Evolutionary conservation across 2,113 vertebrate genomes (phyloP).

Genomic region (Dipodomys merriami): DNA sequence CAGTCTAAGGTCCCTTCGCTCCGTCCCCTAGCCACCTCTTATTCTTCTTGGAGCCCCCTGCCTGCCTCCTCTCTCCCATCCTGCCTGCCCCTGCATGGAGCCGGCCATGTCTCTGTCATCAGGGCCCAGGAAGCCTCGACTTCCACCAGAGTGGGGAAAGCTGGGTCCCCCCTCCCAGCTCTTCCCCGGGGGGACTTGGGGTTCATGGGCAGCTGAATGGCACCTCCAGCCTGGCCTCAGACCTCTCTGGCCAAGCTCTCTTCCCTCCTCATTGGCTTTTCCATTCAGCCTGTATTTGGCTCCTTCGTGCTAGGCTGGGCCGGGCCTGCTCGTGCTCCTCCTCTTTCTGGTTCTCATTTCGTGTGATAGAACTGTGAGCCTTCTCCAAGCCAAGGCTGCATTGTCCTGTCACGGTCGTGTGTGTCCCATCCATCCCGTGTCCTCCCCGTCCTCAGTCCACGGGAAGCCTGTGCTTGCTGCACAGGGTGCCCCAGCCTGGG

Average conservation of each 20-base stretch:
- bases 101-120: neutral
- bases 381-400: neutral
- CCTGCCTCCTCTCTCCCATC: neutral
- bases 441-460: neutral
- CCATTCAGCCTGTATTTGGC: neutral
- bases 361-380: neutral
- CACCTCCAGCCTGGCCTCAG: neutral
- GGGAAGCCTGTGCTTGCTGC: neutral
- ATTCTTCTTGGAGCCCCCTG: neutral
- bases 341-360: neutral
- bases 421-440: neutral
- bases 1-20: neutral
- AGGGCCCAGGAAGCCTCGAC: neutral
- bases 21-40: neutral
- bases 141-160: neutral
- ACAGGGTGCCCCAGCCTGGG: neutral
- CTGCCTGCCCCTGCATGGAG: neutral
- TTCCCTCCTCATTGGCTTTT: neutral
- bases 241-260: neutral
- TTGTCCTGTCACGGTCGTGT: neutral
- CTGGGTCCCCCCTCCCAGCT: fast-evolving
- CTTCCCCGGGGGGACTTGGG: neutral
- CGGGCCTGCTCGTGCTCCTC: neutral
- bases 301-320: neutral
- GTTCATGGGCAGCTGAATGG: neutral